A percentile compares a stretch with the other conserved stretches of the same genome.
These are phyloP conservation scores for Speoplatyrhinus poulsoni DNA, from an alignment of 2,113 vertebrate genomes.

Conservation along the genomic window DNA sequence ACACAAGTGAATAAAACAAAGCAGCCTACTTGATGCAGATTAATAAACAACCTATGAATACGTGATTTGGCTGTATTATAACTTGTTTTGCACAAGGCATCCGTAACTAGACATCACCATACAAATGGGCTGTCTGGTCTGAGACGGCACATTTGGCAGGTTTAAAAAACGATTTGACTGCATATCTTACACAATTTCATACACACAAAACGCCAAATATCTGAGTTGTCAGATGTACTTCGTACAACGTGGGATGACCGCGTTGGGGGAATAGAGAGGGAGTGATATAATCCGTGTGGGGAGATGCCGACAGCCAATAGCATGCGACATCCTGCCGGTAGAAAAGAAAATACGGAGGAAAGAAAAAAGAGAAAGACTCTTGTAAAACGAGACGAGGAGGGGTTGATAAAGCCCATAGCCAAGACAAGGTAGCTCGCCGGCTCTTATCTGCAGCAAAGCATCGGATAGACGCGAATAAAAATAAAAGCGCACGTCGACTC, in stretches of 20 bases:
- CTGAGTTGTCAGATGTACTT: not conserved
- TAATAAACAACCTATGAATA: too few relatives aligned
- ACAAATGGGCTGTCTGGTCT: too few relatives aligned
- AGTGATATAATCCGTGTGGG: not conserved
- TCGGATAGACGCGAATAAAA: slow-evolving; percentile 20
- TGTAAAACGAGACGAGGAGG: slow-evolving; percentile 47
- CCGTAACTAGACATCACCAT: too few relatives aligned
- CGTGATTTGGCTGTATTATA: too few relatives aligned
- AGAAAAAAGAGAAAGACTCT: slow-evolving; percentile 39
- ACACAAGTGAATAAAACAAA: too few relatives aligned
- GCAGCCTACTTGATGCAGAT: too few relatives aligned
- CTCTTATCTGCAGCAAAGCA: slow-evolving; percentile 34
- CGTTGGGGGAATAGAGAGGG: not conserved
- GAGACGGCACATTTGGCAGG: too few relatives aligned
- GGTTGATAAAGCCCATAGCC: slow-evolving; percentile 3
- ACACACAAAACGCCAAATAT: too few relatives aligned
- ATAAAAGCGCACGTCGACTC: slow-evolving; percentile 6
- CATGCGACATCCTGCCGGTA: slow-evolving; percentile 61
- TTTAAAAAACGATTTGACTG: too few relatives aligned
- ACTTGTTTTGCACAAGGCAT: too few relatives aligned
- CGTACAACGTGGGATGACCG: not conserved
- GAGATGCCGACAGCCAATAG: slow-evolving; percentile 63
- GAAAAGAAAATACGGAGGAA: slow-evolving; percentile 47
- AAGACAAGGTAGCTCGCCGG: slow-evolving; percentile 42
- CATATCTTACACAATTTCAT: too few relatives aligned